Evolutionary conservation across 1,140 invertebrate species (phyloP).

Genomic region (Panagrolaimus sp.): DNA sequence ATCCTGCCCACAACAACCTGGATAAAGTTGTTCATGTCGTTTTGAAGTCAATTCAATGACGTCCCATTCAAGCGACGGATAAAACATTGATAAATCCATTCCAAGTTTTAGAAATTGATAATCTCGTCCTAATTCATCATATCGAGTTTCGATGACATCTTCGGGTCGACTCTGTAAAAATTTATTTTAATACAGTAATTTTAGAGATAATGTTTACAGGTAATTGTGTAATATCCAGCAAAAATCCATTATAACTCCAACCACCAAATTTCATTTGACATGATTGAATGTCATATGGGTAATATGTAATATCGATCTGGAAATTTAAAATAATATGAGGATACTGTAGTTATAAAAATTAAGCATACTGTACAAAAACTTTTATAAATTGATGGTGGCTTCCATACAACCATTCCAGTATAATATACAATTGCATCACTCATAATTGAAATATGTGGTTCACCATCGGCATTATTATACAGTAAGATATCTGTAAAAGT

Average conservation of each 20-base stretch:
- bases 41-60: conserved; percentile 63
- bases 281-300: conserved; percentile 81
- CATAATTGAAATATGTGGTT: conserved; percentile 64
- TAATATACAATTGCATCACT: conserved; percentile 67
- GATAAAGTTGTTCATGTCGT: conserved; percentile 53
- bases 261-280: conserved; percentile 96
- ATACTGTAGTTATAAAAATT: conserved; percentile 4
- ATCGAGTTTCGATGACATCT: conserved; percentile 38
- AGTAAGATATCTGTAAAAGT: conserved; percentile 66
- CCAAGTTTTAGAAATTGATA: conserved; percentile 52
- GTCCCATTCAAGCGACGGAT: conserved; percentile 83
- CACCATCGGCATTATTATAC: conserved; percentile 64
- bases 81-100: conserved; percentile 56
- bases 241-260: conserved; percentile 93
- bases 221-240: conserved; percentile 52
- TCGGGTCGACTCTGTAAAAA: conserved; percentile 45
- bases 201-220: conserved; percentile 35
- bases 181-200: background rate
- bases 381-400: conserved; percentile 95
- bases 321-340: conserved; percentile 56
- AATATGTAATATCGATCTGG: conserved; percentile 89
- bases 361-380: conserved; percentile 83
- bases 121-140: conserved; percentile 52
- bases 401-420: conserved; percentile 90
- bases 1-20: conserved; percentile 58